Conservation (phyloP, 2,113 vertebrate species). For the Illadopsis cleaveri region DNA sequence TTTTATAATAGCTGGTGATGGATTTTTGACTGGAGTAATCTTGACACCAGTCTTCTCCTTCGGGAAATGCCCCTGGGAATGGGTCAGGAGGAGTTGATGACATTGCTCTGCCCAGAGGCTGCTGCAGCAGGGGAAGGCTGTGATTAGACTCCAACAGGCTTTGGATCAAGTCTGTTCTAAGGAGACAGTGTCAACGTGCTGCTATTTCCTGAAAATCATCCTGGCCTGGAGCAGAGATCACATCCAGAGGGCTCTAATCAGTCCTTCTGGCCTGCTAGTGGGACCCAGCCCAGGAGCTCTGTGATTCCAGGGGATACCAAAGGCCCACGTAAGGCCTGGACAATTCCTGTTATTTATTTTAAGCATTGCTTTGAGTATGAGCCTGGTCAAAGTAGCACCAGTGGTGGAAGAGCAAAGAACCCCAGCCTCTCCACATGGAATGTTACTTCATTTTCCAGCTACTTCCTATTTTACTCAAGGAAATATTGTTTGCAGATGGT, state of each 20-base stretch:
- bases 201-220: background rate
- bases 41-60: background rate
- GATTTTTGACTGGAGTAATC: background rate
- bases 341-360: background rate
- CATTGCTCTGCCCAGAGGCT: background rate
- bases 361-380: background rate
- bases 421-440: background rate
- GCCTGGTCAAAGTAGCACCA: background rate
- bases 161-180: background rate
- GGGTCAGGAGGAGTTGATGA: background rate
- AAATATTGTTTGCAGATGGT: slow-evolving; percentile 3
- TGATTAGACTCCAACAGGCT: background rate
- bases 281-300: background rate
- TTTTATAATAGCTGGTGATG: background rate
- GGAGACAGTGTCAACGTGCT: background rate
- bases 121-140: background rate
- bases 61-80: background rate
- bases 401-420: background rate
- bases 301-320: background rate
- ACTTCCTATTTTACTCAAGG: background rate
- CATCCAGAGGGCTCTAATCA: background rate
- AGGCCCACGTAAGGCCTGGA: background rate
- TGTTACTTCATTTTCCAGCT: background rate
- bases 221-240: background rate
- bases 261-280: background rate